phyloP scores from a whole-genome alignment of 2,113 vertebrate species.

The Tetrax tetrax region DNA sequence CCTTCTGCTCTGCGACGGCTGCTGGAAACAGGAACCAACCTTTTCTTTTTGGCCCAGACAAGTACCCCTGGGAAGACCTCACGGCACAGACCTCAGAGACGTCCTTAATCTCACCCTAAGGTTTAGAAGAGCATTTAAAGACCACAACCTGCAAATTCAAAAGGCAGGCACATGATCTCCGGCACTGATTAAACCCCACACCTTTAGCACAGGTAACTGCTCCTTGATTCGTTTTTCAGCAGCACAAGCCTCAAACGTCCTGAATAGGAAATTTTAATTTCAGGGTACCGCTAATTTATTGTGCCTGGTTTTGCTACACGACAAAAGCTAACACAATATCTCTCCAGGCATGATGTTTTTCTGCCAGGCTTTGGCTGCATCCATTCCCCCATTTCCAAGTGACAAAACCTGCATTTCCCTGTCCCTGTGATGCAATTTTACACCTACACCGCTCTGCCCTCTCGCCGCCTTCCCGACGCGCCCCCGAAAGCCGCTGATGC shows the following conservation, averaged over 20 bases:
- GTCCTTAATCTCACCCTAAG: background rate
- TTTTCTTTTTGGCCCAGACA: background rate
- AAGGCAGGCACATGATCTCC: background rate
- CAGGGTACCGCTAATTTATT: conserved; percentile 2
- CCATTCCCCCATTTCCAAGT: background rate
- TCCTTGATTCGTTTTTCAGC: background rate
- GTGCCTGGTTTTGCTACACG: background rate
- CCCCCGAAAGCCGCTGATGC: background rate
- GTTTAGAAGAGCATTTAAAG: background rate
- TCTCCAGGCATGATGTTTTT: background rate
- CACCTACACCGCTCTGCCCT: background rate
- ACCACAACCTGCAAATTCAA: background rate
- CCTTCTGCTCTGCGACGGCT: background rate
- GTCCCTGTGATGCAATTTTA: background rate
- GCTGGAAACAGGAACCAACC: background rate
- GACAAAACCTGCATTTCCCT: background rate
- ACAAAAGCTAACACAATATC: background rate
- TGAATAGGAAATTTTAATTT: conserved; percentile 47
- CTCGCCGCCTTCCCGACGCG: background rate
- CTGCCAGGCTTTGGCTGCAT: background rate
- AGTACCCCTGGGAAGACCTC: background rate
- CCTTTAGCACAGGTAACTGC: conserved; percentile 36
- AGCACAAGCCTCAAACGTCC: background rate
- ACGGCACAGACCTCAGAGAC: background rate
- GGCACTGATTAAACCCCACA: background rate